These are phyloP conservation scores for Tragopan temminckii DNA, from an alignment of 2,797 vertebrate species.

Conservation along the genomic window DNA sequence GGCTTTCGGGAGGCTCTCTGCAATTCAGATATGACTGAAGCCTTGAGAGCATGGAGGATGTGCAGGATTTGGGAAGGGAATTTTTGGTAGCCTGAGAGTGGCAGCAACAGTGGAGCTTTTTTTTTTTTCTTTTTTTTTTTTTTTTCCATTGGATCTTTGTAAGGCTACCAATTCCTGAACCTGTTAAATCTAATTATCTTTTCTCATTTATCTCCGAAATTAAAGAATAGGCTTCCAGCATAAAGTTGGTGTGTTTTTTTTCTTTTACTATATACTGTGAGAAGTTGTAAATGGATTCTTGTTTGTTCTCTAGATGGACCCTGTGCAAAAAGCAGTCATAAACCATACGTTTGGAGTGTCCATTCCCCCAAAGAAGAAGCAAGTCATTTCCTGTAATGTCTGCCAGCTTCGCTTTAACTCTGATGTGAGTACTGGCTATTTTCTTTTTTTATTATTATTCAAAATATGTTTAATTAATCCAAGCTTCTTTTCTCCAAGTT, in stretches of 20 bases:
- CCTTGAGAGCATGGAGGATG: background rate
- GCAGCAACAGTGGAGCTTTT: background rate
- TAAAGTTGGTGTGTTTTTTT: background rate
- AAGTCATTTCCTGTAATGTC: conserved; percentile 94
- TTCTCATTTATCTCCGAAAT: background rate
- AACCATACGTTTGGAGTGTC: conserved; percentile 98
- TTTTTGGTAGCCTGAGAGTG: background rate
- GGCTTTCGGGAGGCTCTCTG: background rate
- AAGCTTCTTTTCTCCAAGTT: background rate
- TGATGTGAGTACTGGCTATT: conserved; percentile 87
- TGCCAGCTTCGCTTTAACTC: conserved; percentile 98
- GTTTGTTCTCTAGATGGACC: conserved; percentile 93
- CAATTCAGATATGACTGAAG: background rate
- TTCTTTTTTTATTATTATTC: background rate
- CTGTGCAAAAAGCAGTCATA: conserved; percentile 98
- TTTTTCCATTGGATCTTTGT: background rate
- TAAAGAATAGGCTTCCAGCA: background rate
- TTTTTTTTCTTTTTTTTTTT: background rate
- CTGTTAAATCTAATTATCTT: background rate
- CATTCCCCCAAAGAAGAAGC: conserved; percentile 94
- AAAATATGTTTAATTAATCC: background rate
- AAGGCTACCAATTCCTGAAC: background rate
- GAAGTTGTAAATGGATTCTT: conserved; percentile 58
- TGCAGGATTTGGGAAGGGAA: background rate
- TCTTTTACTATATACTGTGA: background rate